A percentile compares a stretch with the other conserved stretches of the same genome.
These are phyloP conservation scores for Clarias pachynema DNA, from an alignment of 2,797 vertebrate species.

Conservation along the genomic window DNA sequence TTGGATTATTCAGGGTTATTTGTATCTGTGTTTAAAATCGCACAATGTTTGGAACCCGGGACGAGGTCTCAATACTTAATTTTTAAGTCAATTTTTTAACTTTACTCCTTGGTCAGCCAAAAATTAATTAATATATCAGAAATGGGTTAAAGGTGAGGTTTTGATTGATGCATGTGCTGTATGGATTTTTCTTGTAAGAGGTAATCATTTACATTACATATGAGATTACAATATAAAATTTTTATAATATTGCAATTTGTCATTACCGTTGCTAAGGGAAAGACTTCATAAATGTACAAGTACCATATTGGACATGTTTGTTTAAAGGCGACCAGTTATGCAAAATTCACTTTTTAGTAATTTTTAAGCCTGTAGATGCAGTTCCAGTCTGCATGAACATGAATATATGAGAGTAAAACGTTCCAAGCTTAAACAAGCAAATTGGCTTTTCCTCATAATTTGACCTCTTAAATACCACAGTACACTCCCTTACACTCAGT, in stretches of 20 bases:
- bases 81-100: neutral
- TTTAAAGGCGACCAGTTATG: neutral
- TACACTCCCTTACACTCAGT: no score
- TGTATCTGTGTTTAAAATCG: neutral
- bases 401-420: no score
- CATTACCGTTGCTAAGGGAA: neutral
- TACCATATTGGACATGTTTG: neutral
- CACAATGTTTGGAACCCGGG: conserved; percentile 67
- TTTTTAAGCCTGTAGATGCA: no score
- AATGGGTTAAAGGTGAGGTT: neutral
- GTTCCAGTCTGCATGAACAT: no score
- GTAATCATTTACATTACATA: neutral
- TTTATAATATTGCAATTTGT: neutral
- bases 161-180: neutral
- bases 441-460: no score
- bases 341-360: no score
- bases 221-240: neutral
- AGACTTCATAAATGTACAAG: neutral
- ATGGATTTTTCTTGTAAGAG: neutral
- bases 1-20: neutral
- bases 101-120: neutral
- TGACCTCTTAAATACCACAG: no score
- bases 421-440: no score
- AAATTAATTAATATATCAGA: neutral
- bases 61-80: neutral